These are phyloP conservation scores for Edolisoma coerulescens DNA, from an alignment of 2,113 vertebrate species.

Conservation along the genomic window DNA sequence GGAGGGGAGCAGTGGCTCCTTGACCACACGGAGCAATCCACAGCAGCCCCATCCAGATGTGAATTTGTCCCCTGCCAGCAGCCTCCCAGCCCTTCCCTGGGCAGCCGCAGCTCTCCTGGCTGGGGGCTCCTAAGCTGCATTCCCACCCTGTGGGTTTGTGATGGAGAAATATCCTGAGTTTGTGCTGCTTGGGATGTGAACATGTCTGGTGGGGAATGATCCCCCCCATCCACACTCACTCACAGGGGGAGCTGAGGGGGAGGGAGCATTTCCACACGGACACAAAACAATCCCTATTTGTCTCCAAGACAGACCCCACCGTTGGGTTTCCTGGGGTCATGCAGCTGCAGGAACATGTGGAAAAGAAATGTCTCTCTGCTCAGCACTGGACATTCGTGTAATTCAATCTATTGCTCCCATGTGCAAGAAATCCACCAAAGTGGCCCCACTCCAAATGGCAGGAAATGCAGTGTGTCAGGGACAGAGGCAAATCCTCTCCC, in stretches of 20 bases:
- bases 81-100: not conserved
- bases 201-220: not conserved
- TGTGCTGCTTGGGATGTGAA: not conserved
- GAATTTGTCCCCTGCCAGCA: not conserved
- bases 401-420: constrained; percentile 69
- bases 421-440: constrained; percentile 51
- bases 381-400: constrained; percentile 45
- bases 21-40: not conserved
- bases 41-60: not conserved
- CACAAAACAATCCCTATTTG: constrained; percentile 50
- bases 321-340: constrained; percentile 67
- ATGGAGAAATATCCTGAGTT: not conserved
- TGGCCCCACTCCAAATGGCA: constrained; percentile 29
- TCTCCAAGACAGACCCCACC: constrained; percentile 64
- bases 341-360: constrained; percentile 68
- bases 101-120: not conserved
- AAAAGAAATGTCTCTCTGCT: constrained; percentile 62
- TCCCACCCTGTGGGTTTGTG: not conserved
- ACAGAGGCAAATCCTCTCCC: not conserved
- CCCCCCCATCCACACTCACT: not conserved
- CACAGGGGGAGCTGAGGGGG: not conserved
- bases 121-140: not conserved
- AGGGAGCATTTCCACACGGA: not conserved
- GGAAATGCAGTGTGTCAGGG: not conserved
- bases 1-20: fast-evolving